phyloP scores from a whole-genome alignment of 1,140 invertebrate genomes.

The Hyles euphorbiae region DNA sequence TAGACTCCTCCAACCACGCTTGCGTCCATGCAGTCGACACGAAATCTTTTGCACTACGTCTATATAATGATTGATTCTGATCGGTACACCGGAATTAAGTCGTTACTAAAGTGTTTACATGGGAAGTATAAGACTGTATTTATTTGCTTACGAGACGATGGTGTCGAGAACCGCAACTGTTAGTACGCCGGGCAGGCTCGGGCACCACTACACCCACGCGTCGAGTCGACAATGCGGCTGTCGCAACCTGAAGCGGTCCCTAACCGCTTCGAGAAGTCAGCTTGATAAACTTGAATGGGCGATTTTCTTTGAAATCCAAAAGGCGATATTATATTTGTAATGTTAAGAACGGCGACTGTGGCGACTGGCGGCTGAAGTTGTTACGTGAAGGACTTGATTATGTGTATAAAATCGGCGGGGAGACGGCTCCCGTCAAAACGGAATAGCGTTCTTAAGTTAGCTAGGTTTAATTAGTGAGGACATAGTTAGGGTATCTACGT shows the following conservation, averaged over 20 bases:
- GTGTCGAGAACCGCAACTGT: constrained; percentile 10
- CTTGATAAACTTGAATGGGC: constrained; percentile 5
- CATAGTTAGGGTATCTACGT: constrained; percentile 49
- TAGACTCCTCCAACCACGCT: constrained; percentile 34
- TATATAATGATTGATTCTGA: too few species aligned
- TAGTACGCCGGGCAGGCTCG: not conserved
- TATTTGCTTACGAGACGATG: constrained; percentile 13
- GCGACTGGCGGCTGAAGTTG: not conserved
- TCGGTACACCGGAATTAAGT: too few species aligned
- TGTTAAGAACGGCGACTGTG: too few species aligned
- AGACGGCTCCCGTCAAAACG: constrained; percentile 24
- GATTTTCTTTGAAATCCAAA: constrained; percentile 19
- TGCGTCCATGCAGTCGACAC: constrained; percentile 48
- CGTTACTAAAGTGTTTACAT: too few species aligned
- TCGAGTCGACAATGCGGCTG: too few species aligned
- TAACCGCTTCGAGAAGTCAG: too few species aligned
- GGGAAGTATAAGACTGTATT: constrained; percentile 27
- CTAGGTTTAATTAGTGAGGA: constrained; percentile 58
- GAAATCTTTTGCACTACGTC: too few species aligned
- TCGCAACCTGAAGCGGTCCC: too few species aligned
- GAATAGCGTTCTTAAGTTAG: constrained; percentile 54
- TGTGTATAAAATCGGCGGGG: constrained; percentile 34
- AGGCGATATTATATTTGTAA: not conserved
- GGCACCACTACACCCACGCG: too few species aligned
- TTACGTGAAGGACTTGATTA: constrained; percentile 14